phyloP scores from a whole-genome alignment of 2,797 vertebrate genomes.

The Muscicapa striata region DNA sequence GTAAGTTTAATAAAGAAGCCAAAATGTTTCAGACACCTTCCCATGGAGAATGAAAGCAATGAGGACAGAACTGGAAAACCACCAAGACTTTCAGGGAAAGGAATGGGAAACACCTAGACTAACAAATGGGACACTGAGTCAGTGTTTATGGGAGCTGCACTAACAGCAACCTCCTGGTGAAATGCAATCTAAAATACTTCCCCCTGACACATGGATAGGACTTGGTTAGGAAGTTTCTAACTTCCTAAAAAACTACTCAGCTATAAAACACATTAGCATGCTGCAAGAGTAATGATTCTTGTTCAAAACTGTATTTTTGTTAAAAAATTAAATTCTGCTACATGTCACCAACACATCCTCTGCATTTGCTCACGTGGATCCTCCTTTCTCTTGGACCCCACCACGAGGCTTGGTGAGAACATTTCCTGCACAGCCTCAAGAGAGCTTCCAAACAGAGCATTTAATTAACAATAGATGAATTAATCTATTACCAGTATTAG shows the following conservation, averaged over 20 bases:
- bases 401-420: neutral
- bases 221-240: neutral
- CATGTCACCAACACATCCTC: neutral
- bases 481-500: neutral
- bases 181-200: neutral
- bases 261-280: neutral
- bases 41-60: neutral
- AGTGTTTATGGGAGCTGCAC: neutral
- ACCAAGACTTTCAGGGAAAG: neutral
- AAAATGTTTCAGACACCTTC: conserved; percentile 19
- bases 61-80: neutral
- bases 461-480: neutral
- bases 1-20: neutral
- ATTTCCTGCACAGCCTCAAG: neutral
- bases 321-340: neutral
- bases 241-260: neutral
- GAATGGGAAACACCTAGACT: conserved; percentile 28
- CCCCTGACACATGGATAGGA: neutral
- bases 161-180: neutral
- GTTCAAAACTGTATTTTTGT: neutral
- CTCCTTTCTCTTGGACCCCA: neutral
- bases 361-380: neutral
- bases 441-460: neutral
- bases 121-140: neutral
- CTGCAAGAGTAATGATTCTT: neutral